Conservation (phyloP, 2,888 invertebrate genomes). For the Drosophila neotestacea region DNA sequence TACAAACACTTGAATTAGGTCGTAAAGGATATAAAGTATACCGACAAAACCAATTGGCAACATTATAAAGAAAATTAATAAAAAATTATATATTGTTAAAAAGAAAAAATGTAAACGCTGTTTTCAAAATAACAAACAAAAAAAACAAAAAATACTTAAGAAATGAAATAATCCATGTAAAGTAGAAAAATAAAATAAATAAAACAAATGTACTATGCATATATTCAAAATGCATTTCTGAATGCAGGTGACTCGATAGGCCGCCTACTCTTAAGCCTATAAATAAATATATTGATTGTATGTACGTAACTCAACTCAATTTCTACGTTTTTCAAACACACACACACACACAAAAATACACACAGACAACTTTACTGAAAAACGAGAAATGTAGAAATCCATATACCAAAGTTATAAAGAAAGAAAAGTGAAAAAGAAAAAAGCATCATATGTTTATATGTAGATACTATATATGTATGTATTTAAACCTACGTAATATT, state of each 20-base stretch:
- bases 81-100: slow-evolving; percentile 66
- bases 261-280: slow-evolving; percentile 46
- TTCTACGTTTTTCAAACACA: slow-evolving; percentile 59
- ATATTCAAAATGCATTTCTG: slow-evolving; percentile 40
- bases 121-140: slow-evolving; percentile 48
- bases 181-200: slow-evolving; percentile 60
- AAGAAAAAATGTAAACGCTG: slow-evolving; percentile 56
- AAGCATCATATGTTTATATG: slow-evolving; percentile 76
- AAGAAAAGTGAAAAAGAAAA: slow-evolving; percentile 48
- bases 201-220: slow-evolving; percentile 41
- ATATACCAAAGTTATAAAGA: slow-evolving; percentile 82
- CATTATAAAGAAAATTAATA: slow-evolving; percentile 31
- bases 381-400: slow-evolving; percentile 76
- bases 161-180: slow-evolving; percentile 64
- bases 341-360: slow-evolving; percentile 27
- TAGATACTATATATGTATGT: slow-evolving; percentile 75
- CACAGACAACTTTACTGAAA: slow-evolving; percentile 26
- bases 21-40: slow-evolving; percentile 84
- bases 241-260: slow-evolving; percentile 36
- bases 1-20: slow-evolving; percentile 64
- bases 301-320: slow-evolving; percentile 76
- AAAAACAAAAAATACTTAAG: slow-evolving; percentile 29
- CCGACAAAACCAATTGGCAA: slow-evolving; percentile 76
- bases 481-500: slow-evolving; percentile 56
- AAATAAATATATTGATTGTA: slow-evolving; percentile 70